These are phyloP conservation scores for Dunckerocampus dactyliophorus DNA, from an alignment of 2,113 vertebrate genomes.

Conservation along the genomic window DNA sequence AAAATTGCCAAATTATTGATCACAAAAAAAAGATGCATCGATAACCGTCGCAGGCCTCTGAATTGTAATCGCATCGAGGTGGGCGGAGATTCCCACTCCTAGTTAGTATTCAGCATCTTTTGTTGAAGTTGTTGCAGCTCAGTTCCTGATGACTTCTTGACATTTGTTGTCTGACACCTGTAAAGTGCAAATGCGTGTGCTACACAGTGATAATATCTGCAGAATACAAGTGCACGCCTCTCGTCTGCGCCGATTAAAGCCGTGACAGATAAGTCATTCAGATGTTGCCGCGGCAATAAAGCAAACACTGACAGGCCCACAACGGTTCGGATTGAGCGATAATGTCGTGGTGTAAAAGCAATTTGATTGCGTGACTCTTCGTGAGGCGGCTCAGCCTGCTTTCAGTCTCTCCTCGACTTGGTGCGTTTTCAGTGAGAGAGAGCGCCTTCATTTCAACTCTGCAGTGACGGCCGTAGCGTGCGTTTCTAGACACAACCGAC, in stretches of 20 bases:
- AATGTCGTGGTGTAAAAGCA: conserved; percentile 22
- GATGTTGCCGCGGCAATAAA: conserved; percentile 5
- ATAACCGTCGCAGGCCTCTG: too few species aligned
- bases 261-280: background rate
- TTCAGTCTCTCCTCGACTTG: conserved; percentile 31
- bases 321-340: conserved; percentile 18
- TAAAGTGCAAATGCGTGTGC: conserved; percentile 15
- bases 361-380: conserved; percentile 41
- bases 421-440: conserved; percentile 45
- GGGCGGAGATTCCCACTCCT: too few species aligned
- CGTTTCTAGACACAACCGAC: conserved; percentile 61
- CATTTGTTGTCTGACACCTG: conserved; percentile 17
- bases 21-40: too few species aligned
- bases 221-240: conserved; percentile 6
- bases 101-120: too few species aligned
- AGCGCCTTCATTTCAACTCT: conserved; percentile 55
- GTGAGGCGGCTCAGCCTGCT: conserved; percentile 42
- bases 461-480: conserved; percentile 48
- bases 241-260: conserved; percentile 3
- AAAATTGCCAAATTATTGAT: too few species aligned
- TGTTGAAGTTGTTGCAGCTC: conserved; percentile 20
- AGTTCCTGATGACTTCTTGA: conserved; percentile 27
- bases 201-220: conserved; percentile 5
- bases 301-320: background rate
- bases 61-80: too few species aligned